Evolutionary conservation across 2,888 invertebrate species (phyloP).

Genomic region (Timema podura): DNA sequence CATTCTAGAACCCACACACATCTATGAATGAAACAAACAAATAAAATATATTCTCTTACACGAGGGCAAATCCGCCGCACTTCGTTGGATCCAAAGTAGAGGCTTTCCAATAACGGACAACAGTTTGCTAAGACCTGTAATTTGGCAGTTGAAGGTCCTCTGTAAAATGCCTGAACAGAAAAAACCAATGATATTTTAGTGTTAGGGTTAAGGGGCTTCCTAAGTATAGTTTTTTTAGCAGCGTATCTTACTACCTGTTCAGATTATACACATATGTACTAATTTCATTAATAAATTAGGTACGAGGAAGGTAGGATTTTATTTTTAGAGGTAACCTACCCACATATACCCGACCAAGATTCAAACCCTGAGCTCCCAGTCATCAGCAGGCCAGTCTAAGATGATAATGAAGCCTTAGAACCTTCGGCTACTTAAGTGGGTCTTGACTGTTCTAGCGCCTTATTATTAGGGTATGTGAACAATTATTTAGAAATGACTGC

Average conservation of each 20-base stretch:
- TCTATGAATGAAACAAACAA: too few relatives aligned
- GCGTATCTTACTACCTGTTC: too few relatives aligned
- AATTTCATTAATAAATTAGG: not conserved
- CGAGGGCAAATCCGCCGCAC: conserved; percentile 19
- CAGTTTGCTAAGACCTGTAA: conserved; percentile 26
- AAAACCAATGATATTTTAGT: not conserved
- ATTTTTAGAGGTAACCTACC: not conserved
- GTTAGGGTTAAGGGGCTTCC: not conserved
- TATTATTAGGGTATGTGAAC: too few relatives aligned
- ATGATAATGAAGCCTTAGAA: too few relatives aligned
- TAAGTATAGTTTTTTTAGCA: not conserved
- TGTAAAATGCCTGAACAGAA: conserved; percentile 21
- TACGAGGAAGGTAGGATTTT: not conserved
- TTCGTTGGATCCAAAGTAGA: conserved; percentile 24
- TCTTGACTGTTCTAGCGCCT: too few relatives aligned
- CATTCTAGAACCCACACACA: too few relatives aligned
- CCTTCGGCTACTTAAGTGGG: too few relatives aligned
- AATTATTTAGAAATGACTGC: too few relatives aligned
- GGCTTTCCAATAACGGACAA: conserved; percentile 24
- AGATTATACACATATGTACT: too few relatives aligned
- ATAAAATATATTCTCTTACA: not conserved
- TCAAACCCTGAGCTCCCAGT: too few relatives aligned
- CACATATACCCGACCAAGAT: not conserved
- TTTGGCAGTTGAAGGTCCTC: conserved; percentile 26
- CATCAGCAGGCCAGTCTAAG: too few relatives aligned